Base-by-base conservation (phyloP, 2,797 vertebrate genomes). In the Lithobates sylvaticus region DNA sequence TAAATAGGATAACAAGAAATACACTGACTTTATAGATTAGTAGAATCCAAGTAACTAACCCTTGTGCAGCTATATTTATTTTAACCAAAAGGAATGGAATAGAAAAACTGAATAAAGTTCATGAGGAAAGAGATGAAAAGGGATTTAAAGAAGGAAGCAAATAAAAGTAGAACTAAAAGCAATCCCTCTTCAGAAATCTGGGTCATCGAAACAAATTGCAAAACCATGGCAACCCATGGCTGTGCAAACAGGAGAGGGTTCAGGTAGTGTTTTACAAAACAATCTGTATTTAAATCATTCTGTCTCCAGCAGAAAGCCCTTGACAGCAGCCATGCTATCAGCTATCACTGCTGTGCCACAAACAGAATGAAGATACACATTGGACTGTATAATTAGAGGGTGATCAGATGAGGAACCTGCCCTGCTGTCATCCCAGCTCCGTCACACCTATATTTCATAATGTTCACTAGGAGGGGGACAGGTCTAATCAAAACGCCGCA, bases 201-300 rank as follows among this genome's bases (percentile, higher is more conserved):
- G 80, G 80, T 83, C 79, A 83, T 42, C 36, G 26, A 76, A 83
- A 77, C 79, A 86, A 78, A 86, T 86, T 82, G 74, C 47, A 82
- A 54, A 65, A 67, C 68, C 85, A 86, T 86, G 85, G 79, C 79
- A 83, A 86, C 80, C 71, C 74, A 76, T 82, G 65, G n/a, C 72
- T 71, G 47, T 23, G 42, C 54, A 86, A 77, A 72, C 36, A 54
- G 21, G 54, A 61, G 29, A 70, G 61, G 36, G 54, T 16, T 83
- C 85, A 78, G 85, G 85, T 86, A 83, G 74, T 74, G 50, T 78
- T 77, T 73, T 39, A 61, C 18, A 58, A 82, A 78, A 69, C 78
- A 86, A 86, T 83, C 74, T 72, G 80, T 29, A 72, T 81, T 86
- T 76, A 76, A 81, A 76, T 86, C 18, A 76, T 61, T 70, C 72